Evolutionary conservation across 2,113 vertebrate species (phyloP).

Genomic region (Sprattus sprattus): DNA sequence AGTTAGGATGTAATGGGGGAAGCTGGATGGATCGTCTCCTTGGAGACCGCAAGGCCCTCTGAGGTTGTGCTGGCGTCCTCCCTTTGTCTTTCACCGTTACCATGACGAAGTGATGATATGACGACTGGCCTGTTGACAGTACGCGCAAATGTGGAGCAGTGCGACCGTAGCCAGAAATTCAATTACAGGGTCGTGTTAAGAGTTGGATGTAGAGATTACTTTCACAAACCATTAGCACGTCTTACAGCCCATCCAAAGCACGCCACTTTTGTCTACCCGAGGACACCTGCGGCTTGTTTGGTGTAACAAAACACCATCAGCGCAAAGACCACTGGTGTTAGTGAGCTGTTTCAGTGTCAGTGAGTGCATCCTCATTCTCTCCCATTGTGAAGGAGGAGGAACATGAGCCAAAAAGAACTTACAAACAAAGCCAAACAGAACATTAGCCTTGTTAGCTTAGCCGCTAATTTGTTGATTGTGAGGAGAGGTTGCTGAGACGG

Average conservation of each 20-base stretch:
- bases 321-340: background rate
- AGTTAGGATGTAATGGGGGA: background rate
- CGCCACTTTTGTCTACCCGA: background rate
- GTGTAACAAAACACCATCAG: background rate
- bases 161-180: background rate
- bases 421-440: background rate
- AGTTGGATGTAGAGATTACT: background rate
- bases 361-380: background rate
- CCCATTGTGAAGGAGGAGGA: background rate
- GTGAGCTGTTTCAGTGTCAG: background rate
- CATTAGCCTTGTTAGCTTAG: background rate
- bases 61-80: background rate
- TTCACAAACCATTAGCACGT: background rate
- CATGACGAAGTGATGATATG: constrained; percentile 5
- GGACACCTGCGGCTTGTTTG: background rate
- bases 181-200: constrained; percentile 1
- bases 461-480: background rate
- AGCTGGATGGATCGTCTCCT: background rate
- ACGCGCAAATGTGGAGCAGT: background rate
- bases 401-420: background rate
- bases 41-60: background rate
- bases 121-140: background rate
- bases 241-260: background rate
- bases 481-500: no score
- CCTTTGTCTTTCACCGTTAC: background rate